These are phyloP conservation scores for Yponomeuta evonymella DNA, from an alignment of 2,888 invertebrate genomes.

Conservation along the genomic window DNA sequence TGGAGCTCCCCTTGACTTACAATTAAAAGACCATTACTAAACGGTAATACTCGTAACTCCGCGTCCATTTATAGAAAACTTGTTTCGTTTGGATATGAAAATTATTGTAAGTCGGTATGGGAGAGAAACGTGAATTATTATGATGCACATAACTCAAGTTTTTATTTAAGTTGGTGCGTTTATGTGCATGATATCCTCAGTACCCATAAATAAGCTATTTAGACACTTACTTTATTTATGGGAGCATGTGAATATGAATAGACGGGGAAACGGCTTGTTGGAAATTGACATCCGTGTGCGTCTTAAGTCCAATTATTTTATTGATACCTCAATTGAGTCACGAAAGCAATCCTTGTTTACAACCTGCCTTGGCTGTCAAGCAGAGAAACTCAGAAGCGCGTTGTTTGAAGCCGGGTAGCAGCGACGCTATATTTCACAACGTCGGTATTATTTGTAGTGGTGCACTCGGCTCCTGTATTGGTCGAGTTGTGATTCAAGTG, in stretches of 20 bases:
- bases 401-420: not conserved
- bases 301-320: not conserved
- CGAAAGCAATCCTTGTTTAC: not conserved
- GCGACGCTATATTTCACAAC: slow-evolving; percentile 12
- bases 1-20: slow-evolving; percentile 36
- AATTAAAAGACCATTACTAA: slow-evolving; percentile 15
- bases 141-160: slow-evolving; percentile 14
- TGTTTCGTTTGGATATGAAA: slow-evolving; percentile 16
- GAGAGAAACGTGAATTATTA: slow-evolving; percentile 19
- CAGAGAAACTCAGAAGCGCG: slow-evolving; percentile 3
- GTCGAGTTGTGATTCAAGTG: slow-evolving; percentile 42
- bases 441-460: slow-evolving; percentile 23
- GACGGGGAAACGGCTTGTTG: not conserved
- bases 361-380: slow-evolving; percentile 8
- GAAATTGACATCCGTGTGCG: not conserved
- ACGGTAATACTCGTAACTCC: slow-evolving; percentile 1
- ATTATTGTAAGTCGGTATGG: slow-evolving; percentile 11
- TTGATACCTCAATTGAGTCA: slow-evolving; percentile 3
- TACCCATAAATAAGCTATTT: slow-evolving; percentile 14
- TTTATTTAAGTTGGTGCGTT: slow-evolving; percentile 14
- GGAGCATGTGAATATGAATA: not conserved
- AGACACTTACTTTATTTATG: slow-evolving; percentile 7
- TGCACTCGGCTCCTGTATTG: slow-evolving; percentile 32
- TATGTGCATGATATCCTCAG: slow-evolving; percentile 14
- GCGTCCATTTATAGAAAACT: slow-evolving; percentile 11